phyloP scores from a whole-genome alignment of 2,113 vertebrate species.

The Hemicordylus capensis region DNA sequence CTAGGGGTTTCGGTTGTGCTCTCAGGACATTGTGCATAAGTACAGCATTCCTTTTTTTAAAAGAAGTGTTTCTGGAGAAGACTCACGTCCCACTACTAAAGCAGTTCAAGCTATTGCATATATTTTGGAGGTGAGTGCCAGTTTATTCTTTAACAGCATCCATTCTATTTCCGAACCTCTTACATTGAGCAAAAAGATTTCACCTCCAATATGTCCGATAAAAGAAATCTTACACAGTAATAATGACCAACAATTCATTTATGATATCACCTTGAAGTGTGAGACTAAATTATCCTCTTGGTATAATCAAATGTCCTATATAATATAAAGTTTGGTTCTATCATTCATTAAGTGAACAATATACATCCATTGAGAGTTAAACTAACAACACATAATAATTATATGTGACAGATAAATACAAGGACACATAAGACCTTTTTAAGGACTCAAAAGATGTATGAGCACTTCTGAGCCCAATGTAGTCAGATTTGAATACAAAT shows the following conservation, averaged over 20 bases:
- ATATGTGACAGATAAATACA: neutral
- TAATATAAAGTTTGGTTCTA: neutral
- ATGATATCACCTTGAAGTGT: neutral
- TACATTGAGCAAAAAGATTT: neutral
- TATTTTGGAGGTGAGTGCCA: neutral
- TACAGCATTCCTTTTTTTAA: too few species aligned
- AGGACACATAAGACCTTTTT: neutral
- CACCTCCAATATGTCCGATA: neutral
- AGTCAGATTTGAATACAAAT: neutral
- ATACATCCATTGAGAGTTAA: neutral
- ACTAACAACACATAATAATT: neutral
- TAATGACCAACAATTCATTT: neutral
- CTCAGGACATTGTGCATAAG: too few species aligned
- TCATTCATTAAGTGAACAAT: neutral
- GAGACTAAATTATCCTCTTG: neutral
- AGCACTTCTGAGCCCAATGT: neutral
- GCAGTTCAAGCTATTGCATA: neutral
- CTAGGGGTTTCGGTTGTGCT: too few species aligned
- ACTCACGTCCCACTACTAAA: too few species aligned
- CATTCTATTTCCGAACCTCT: neutral
- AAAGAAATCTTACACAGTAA: neutral
- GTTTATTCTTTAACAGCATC: neutral
- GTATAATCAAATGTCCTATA: neutral
- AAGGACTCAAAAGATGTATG: neutral
- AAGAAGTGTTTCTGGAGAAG: too few species aligned